Evolutionary conservation across 2,888 invertebrate genomes (phyloP).

Genomic region (Torymus tubicola): DNA sequence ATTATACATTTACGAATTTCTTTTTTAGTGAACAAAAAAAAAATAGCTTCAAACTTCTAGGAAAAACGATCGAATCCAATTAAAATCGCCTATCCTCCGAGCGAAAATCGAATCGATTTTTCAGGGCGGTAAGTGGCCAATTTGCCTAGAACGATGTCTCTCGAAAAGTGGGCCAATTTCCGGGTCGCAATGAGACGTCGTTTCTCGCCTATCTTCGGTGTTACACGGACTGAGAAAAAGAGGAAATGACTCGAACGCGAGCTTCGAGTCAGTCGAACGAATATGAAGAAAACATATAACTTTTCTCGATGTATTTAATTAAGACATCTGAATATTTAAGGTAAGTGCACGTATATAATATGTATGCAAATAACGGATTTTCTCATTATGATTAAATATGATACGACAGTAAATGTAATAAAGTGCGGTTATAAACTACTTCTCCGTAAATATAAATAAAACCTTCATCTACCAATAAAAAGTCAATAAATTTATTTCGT

Average conservation of each 20-base stretch:
- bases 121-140: conserved; percentile 33
- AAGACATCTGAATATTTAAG: no score
- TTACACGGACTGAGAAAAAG: neutral
- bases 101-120: conserved; percentile 40
- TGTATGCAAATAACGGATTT: no score
- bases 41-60: neutral
- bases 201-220: conserved; percentile 2
- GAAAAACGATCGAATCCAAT: conserved; percentile 3
- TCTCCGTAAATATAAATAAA: no score
- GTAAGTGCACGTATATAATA: no score
- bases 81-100: neutral
- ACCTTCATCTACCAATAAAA: no score
- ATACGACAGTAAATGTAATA: no score
- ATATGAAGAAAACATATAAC: neutral
- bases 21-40: neutral
- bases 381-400: no score
- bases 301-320: neutral
- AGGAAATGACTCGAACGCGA: neutral
- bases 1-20: neutral
- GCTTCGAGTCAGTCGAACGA: neutral
- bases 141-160: conserved; percentile 42
- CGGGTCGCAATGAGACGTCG: conserved; percentile 19
- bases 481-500: no score
- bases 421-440: no score
- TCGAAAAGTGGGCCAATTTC: conserved; percentile 50